phyloP scores from a whole-genome alignment of 1,140 invertebrate species.

The Globodera ellingtonae region DNA sequence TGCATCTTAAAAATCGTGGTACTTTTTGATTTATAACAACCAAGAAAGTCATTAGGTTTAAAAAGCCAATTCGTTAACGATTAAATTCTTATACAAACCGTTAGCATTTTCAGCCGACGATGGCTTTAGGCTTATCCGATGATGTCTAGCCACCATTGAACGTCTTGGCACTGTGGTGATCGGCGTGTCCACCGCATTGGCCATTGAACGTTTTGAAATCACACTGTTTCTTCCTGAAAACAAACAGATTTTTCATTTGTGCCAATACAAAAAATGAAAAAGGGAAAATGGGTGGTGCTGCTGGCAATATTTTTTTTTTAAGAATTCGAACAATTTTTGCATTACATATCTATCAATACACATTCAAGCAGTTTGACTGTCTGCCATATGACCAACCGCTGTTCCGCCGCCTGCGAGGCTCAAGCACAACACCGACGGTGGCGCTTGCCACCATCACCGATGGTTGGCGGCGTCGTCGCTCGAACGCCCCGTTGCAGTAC shows the following conservation, averaged over 20 bases:
- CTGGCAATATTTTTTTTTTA: not conserved
- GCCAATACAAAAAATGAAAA: not conserved
- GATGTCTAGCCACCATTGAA: not conserved
- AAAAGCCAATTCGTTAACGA: too few species aligned
- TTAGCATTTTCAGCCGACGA: not conserved
- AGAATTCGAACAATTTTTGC: not conserved
- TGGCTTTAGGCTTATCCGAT: not conserved
- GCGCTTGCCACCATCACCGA: not conserved
- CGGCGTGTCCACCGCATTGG: not conserved
- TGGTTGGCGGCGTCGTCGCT: conserved; percentile 5
- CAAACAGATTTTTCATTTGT: too few species aligned
- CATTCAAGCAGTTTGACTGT: too few species aligned
- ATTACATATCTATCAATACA: not conserved
- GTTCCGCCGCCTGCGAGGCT: not conserved
- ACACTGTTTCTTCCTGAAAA: too few species aligned
- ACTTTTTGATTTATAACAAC: too few species aligned
- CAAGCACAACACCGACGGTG: not conserved
- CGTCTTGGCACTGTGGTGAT: not conserved
- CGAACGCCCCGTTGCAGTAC: conserved; percentile 8
- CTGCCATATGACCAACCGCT: not conserved
- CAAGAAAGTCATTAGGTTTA: too few species aligned
- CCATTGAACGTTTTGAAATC: not conserved
- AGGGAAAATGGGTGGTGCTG: not conserved
- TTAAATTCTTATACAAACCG: not conserved
- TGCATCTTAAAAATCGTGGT: too few species aligned